These are phyloP conservation scores for Orcinus orca DNA, from an alignment of 2,113 vertebrate species.

Conservation along the genomic window DNA sequence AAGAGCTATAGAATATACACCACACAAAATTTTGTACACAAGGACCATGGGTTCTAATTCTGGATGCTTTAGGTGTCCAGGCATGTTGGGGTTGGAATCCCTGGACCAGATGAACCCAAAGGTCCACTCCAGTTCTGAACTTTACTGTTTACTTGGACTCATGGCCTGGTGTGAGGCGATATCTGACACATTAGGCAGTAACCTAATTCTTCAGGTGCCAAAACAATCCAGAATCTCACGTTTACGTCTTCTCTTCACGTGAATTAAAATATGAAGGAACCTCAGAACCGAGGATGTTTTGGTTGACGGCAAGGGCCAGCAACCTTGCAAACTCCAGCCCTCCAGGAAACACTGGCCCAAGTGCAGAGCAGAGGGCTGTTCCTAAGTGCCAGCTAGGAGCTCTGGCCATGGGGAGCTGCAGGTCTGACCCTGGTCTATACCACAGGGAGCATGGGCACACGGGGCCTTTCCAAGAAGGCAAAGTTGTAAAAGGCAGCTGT, in stretches of 20 bases:
- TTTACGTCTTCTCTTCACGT: background rate
- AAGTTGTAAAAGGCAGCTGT: too few species aligned
- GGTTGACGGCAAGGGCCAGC: background rate
- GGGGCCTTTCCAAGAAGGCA: background rate
- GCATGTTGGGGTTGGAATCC: background rate
- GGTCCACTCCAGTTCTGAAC: background rate
- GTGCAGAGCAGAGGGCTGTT: too few species aligned
- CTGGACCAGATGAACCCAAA: background rate
- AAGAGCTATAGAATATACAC: background rate
- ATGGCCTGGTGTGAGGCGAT: background rate
- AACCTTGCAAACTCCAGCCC: too few species aligned
- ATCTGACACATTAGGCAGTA: background rate
- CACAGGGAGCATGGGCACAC: accelerated
- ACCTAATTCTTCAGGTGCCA: background rate
- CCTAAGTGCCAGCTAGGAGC: too few species aligned
- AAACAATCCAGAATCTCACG: background rate
- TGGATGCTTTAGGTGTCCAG: background rate
- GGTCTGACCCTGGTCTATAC: background rate
- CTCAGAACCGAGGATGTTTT: background rate
- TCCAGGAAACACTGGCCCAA: background rate
- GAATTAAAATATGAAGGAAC: background rate
- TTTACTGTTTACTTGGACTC: background rate
- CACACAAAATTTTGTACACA: background rate
- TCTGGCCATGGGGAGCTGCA: background rate
- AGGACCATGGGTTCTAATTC: background rate